These are phyloP conservation scores for Brachirus orientalis DNA, from an alignment of 2,113 vertebrate genomes.

Conservation along the genomic window DNA sequence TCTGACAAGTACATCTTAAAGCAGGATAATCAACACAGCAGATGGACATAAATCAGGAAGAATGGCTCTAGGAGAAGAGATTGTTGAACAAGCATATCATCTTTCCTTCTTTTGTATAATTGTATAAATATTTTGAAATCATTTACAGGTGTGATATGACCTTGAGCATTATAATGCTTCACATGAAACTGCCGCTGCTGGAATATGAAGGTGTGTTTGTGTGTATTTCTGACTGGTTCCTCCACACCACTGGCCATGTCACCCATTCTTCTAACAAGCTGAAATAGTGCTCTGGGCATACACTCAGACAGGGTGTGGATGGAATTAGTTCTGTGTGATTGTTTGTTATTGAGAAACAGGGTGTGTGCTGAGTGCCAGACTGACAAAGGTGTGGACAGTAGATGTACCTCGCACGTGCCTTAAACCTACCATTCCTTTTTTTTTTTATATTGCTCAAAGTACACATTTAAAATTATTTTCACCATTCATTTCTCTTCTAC, in stretches of 20 bases:
- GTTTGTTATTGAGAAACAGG: constrained; percentile 25
- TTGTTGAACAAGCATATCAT: not conserved
- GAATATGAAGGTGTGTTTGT: constrained; percentile 23
- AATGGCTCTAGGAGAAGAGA: constrained; percentile 18
- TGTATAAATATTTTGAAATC: constrained; percentile 9
- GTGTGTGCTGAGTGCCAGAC: constrained; percentile 42
- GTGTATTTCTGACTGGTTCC: constrained; percentile 24
- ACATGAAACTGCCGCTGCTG: constrained; percentile 4
- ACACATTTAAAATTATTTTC: constrained; percentile 16
- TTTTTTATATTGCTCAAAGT: not conserved
- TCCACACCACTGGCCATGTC: constrained; percentile 13
- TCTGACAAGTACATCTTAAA: constrained; percentile 23
- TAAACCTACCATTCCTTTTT: constrained; percentile 21
- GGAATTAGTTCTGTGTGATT: constrained; percentile 33
- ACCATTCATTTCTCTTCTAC: constrained; percentile 17
- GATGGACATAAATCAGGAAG: constrained; percentile 22
- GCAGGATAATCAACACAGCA: constrained; percentile 26
- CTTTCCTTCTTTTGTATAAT: no score
- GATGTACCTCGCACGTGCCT: constrained; percentile 22
- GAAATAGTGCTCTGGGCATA: constrained; percentile 45
- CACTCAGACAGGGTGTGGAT: constrained; percentile 65
- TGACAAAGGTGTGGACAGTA: constrained; percentile 18
- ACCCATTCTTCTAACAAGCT: constrained; percentile 44
- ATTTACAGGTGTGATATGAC: constrained; percentile 10
- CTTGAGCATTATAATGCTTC: not conserved